Base-by-base conservation (phyloP, 2,113 vertebrate genomes). In the Larimichthys polyactis region DNA sequence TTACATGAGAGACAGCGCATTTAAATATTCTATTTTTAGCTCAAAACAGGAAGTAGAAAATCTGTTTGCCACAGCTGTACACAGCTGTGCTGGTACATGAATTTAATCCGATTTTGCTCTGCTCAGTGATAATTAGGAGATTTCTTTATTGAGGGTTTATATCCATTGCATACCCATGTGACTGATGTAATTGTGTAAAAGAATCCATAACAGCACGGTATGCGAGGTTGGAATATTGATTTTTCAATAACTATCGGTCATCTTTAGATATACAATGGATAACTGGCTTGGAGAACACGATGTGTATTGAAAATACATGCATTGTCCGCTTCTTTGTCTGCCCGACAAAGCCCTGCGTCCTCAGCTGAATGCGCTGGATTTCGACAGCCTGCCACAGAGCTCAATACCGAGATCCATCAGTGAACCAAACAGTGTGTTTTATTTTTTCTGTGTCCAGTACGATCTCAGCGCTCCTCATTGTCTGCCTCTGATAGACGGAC, bases 301-400 rank as follows among this genome's bases (percentile, higher is more conserved):
- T 85, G 71, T 67, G 64, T 70, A 80, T 67, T 79, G 88, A 54
- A 62, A 80, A 80, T 57, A 29, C 16, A 72, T 78, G 49, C 46
- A 4, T 67, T 78, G 63, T 71, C 22, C 64, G 57, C 55, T 59
- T 49, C 75, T 87, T 81, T 89, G 71, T 84, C 65, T 57, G 57
- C 55, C 77, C 78, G 80, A 89, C 87, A 85, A 84, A 86, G 75
- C 74, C 63, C 67, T 66, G 52, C 48, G 12, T 88, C 78, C 40
- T 70, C 65, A 54, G 75, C 57, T 74, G 66, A 82, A 80, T 72
- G 84, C 48, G 19, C 49, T 69, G 67, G 66, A 67, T 64, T 75
- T 82, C 24, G 48, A 84, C 78, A 82, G 66, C 54, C 64, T 67
- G 71, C 1, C 66, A 68, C 55, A 2, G 27, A 20, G 43, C 40